A percentile compares a stretch with the other conserved stretches of the same genome.
phyloP scores from a whole-genome alignment of 2,888 invertebrate genomes.

The Melitaea athalia region DNA sequence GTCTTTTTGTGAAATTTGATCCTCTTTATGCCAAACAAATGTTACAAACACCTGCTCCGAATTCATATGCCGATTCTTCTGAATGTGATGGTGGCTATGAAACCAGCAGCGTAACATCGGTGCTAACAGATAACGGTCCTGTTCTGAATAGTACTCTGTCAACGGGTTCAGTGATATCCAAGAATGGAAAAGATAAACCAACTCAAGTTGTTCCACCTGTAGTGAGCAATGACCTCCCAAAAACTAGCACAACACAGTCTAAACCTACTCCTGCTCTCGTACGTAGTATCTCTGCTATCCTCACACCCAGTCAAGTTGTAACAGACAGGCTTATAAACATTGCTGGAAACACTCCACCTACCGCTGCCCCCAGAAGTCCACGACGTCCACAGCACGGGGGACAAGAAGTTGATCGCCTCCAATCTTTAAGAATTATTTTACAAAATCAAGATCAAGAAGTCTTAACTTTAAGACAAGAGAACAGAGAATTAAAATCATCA shows the following conservation, averaged over 20 bases:
- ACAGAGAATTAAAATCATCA: constrained; percentile 64
- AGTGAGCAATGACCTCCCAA: constrained; percentile 56
- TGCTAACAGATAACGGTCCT: constrained; percentile 56
- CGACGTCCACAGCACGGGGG: constrained; percentile 51
- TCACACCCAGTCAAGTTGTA: constrained; percentile 66
- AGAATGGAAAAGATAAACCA: constrained; percentile 62
- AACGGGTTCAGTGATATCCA: constrained; percentile 51
- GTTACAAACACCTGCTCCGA: constrained; percentile 46
- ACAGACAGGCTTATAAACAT: constrained; percentile 72
- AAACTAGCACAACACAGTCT: constrained; percentile 44
- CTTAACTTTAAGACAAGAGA: constrained; percentile 64
- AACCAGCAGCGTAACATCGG: constrained; percentile 67
- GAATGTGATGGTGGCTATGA: constrained; percentile 73
- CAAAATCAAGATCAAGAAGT: constrained; percentile 74
- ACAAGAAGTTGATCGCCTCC: constrained; percentile 62
- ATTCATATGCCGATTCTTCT: constrained; percentile 52
- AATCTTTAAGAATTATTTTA: constrained; percentile 63
- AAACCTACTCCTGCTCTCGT: constrained; percentile 63
- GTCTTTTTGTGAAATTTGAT: constrained; percentile 86
- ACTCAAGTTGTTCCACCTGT: constrained; percentile 74
- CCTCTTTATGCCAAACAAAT: constrained; percentile 71
- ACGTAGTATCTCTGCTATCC: constrained; percentile 72
- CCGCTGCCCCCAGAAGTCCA: constrained; percentile 66
- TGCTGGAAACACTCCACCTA: constrained; percentile 67
- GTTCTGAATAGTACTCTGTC: constrained; percentile 61